Evolutionary conservation across 2,888 invertebrate species (phyloP).

Genomic region (Herminia tarsipennalis): DNA sequence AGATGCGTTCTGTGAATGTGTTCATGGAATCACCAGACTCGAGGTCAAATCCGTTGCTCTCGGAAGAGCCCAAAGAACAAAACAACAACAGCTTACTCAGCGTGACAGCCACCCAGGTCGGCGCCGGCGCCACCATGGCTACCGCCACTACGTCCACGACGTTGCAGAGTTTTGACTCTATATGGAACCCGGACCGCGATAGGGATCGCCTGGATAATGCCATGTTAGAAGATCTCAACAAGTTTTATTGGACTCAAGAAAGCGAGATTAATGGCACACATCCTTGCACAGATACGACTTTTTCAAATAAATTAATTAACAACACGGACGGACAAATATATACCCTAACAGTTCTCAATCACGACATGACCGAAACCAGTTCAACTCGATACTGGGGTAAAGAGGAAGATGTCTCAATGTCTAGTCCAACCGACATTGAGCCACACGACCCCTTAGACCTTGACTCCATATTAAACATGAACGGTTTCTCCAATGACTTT

Average conservation of each 20-base stretch:
- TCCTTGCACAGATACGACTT: conserved; percentile 78
- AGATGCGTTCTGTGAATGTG: conserved; percentile 89
- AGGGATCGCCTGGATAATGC: conserved; percentile 90
- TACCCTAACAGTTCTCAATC: conserved; percentile 94
- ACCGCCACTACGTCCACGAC: conserved; percentile 76
- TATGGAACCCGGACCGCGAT: conserved; percentile 90
- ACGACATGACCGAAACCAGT: conserved; percentile 88
- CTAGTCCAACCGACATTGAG: conserved; percentile 86
- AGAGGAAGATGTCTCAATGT: conserved; percentile 87
- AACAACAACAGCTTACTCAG: conserved; percentile 87
- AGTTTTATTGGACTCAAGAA: conserved; percentile 92
- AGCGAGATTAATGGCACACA: conserved; percentile 83
- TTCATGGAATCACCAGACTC: conserved; percentile 87
- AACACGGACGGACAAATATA: conserved; percentile 94
- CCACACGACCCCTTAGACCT: conserved; percentile 89
- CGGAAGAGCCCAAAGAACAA: conserved; percentile 84
- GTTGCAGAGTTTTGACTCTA: conserved; percentile 85
- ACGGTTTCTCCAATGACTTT: conserved; percentile 86
- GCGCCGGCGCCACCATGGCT: conserved; percentile 61
- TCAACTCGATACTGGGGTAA: conserved; percentile 88
- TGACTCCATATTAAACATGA: conserved; percentile 92
- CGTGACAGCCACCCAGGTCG: conserved; percentile 58
- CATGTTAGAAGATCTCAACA: conserved; percentile 93
- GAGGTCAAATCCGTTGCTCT: conserved; percentile 78
- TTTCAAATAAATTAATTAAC: conserved; percentile 80